Conservation (phyloP, 1,140 invertebrate species). For the Medauroidea extradentata region DNA sequence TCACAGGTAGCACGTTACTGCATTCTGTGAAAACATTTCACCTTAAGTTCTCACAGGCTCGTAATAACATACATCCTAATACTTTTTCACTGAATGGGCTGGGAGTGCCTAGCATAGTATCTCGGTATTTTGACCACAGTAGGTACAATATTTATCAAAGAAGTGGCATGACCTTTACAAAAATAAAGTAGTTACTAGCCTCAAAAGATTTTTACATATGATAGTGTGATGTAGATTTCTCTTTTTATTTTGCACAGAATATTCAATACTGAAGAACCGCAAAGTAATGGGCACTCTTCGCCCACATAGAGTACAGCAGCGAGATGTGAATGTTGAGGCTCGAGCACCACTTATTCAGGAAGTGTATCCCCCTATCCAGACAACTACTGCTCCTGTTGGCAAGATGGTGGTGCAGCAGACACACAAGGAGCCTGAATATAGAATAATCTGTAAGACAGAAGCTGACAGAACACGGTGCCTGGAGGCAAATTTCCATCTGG, state of each 20-base stretch:
- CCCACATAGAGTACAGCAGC: slow-evolving; percentile 63
- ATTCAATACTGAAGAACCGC: slow-evolving; percentile 55
- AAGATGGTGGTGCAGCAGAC: slow-evolving; percentile 46
- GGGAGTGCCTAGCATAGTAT: too few species aligned
- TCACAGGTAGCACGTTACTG: too few species aligned
- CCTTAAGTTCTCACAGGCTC: too few species aligned
- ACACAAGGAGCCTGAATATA: too few species aligned
- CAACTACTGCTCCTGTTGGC: not conserved
- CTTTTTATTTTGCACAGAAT: slow-evolving; percentile 44
- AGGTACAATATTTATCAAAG: too few species aligned
- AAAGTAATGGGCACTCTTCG: slow-evolving; percentile 66
- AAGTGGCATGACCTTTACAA: too few species aligned
- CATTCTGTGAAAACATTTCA: too few species aligned
- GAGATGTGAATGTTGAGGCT: slow-evolving; percentile 50
- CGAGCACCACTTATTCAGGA: slow-evolving; percentile 50
- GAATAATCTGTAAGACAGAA: slow-evolving; percentile 28
- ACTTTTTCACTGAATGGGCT: too few species aligned
- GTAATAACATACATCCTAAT: too few species aligned
- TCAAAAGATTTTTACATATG: not conserved
- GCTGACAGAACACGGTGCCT: slow-evolving; percentile 40
- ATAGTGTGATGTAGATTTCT: slow-evolving; percentile 21
- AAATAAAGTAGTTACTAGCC: too few species aligned
- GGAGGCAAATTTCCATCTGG: not conserved
- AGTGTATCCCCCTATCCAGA: slow-evolving; percentile 30
- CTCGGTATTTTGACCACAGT: too few species aligned